A percentile compares a stretch with the other conserved stretches of the same genome.
Evolutionary conservation across 1,140 invertebrate species (phyloP).

Genomic region (Amyelois transitella): DNA sequence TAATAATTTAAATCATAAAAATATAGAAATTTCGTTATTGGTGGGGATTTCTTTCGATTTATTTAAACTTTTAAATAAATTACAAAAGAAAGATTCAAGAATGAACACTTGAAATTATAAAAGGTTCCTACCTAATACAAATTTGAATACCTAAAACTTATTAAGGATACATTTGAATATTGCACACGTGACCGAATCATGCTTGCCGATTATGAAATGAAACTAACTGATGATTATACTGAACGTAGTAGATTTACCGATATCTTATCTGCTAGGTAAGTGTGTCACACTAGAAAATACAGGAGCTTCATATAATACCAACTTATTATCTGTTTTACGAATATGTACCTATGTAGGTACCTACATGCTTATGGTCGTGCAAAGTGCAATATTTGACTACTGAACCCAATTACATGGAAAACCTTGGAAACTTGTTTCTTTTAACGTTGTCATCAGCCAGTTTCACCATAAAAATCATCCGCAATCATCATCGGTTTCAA

Average conservation of each 20-base stretch:
- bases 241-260: not conserved
- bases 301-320: not conserved
- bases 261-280: constrained; percentile 5
- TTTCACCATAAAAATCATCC: not conserved
- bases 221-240: not conserved
- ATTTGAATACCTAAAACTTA: no score
- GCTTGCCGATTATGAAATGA: not conserved
- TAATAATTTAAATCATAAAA: no score
- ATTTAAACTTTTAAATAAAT: no score
- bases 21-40: no score
- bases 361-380: not conserved
- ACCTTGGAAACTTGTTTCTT: not conserved
- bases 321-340: not conserved
- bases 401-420: not conserved
- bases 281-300: not conserved
- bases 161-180: no score
- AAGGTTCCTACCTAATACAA: no score
- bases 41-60: no score
- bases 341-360: no score
- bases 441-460: not conserved
- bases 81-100: no score
- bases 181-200: no score
- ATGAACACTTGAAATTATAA: no score
- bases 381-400: not conserved
- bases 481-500: no score